Base-by-base conservation (phyloP, 1,140 invertebrate species). In the Notospermus geniculatus region DNA sequence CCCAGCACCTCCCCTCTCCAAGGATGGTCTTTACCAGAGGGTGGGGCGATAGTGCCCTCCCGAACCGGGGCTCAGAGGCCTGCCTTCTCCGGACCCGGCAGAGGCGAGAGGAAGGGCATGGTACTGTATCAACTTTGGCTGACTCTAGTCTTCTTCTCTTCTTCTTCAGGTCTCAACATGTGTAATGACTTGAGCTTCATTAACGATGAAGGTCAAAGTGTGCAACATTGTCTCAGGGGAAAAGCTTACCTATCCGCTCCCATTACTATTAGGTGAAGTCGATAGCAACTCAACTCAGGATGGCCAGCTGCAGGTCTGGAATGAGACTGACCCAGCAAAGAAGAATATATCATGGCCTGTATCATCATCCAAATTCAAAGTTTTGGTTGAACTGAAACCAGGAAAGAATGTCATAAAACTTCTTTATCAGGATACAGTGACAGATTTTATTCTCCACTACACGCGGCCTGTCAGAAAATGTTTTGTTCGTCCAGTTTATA, bases 401-500 rank as follows among this genome's bases (percentile, higher is more conserved):
- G 79, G 79, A 23, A 62, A 71, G 58, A 80, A 80, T 56, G 30
- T 67, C 9, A 69, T 80, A n/a, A 57, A 67, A 36, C 15, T 80
- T 1, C 59, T 65, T 53, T 70, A 66, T 53, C 59, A 65, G 23
- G 65, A 66, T 43, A 73, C 78, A 43, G 39, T 67, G 32, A 36
- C 73, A 22, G 70, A 66, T 9, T 57, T 80, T 22, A 67, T 41
- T 13, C 64, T 80, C 27, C 46, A 55, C 22, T 73, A 72, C 46
- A 61, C 69, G 23, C 55, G 63, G 19, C 74, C 74, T 15, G 52
- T 65, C 17, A 67, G 73, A 57, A 55, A 63, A 17, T 59, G 72
- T 52, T 81, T 81, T 68, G 77, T 84, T 23, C 71, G 79, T 17
- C 81, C 82, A 23, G 75, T 84, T 17, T 84, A 83, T 58, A 79